Base-by-base conservation (phyloP, 2,888 invertebrate species). In the Nematopogon swammerdamellus region DNA sequence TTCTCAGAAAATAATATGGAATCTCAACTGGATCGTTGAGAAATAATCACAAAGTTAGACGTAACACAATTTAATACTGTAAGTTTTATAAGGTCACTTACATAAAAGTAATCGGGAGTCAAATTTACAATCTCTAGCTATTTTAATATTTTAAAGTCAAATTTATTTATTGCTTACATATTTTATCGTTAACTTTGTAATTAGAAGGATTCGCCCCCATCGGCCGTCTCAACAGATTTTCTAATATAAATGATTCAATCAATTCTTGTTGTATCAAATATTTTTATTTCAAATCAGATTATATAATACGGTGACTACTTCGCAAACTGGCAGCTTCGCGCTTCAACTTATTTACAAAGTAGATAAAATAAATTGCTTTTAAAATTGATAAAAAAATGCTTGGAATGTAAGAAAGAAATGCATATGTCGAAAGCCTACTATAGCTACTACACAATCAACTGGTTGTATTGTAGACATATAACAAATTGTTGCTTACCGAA, bases 331-430 rank as follows among this genome's bases (percentile, higher is more conserved):
- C 65, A 64, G 64, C 63, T 61, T 69, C 17, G 30, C 67, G 65
- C 67, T 67, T 67, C 63, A 68, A 66, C 64, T 61, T 73, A 72
- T 72, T 64, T 71, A 75, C 70, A 70, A 64, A 25, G 25, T 36
- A 36, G 36, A 14, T 4, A 36, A 36, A 36, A 36, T 36, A 36
- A 36, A 36, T 8, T 36, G 36, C 36, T 36, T 36, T n/a, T 36
- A 36, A 36, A 36, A 36, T 14, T 14, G 4, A 25, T 25, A 4
- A 36, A 8, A 14, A 36, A 14, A n/a, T n/a, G 36, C 36, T 14
- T 36, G 36, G 36, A 36, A 36, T 36, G 36, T 36, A 36, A 36
- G 36, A 36, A 36, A 36, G 11, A 36, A 25, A 36, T 36, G n/a
- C 36, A 4, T 25, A 25, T 25, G n/a, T 36, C 8, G n/a, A 14